A percentile compares a stretch with the other conserved stretches of the same genome.
Conservation (phyloP, 2,113 vertebrate genomes). For the Atractosteus spatula region DNA sequence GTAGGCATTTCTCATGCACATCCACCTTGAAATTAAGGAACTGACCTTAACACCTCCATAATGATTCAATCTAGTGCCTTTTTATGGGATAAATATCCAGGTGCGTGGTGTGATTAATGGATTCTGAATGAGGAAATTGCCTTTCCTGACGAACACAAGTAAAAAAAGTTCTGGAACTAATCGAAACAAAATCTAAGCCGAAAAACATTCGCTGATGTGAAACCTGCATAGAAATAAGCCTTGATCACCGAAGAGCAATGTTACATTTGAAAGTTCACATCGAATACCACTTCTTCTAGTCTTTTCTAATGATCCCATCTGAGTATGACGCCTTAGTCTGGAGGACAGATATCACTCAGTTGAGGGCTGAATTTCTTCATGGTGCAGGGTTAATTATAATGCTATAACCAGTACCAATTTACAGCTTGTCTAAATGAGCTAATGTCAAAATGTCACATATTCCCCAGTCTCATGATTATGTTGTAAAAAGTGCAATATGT, state of each 20-base stretch:
- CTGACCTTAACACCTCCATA: conserved; percentile 39
- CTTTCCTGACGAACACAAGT: conserved; percentile 11
- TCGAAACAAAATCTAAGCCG: conserved; percentile 35
- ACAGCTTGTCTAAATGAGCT: no score
- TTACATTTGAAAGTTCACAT: no score
- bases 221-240: conserved; percentile 20
- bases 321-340: no score
- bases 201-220: conserved; percentile 12
- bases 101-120: conserved; percentile 36
- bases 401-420: no score
- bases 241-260: not conserved
- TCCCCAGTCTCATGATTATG: no score
- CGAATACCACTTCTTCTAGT: no score
- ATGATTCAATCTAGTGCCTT: conserved; percentile 31
- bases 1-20: conserved; percentile 9
- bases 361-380: no score
- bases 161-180: conserved; percentile 12
- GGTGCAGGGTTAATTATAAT: no score
- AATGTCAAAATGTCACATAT: no score
- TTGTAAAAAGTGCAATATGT: no score
- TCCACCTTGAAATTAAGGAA: conserved; percentile 16
- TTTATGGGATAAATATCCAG: conserved; percentile 21
- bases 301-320: no score
- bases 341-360: no score
- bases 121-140: conserved; percentile 2